A percentile compares a stretch with the other conserved stretches of the same genome.
Conservation (phyloP, 2,797 vertebrate species). For the Urosaurus nigricauda region DNA sequence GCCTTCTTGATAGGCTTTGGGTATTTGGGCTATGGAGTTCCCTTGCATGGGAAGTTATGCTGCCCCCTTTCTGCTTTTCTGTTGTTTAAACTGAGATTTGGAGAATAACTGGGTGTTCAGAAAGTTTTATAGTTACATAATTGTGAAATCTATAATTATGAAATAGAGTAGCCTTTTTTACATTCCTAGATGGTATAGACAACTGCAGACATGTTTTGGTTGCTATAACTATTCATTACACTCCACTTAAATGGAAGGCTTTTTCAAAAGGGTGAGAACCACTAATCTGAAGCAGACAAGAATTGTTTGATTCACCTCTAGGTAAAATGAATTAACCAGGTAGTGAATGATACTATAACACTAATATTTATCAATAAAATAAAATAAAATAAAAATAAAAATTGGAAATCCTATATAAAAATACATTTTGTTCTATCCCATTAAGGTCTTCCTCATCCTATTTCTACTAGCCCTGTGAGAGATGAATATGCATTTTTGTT, state of each 20-base stretch:
- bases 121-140: too few relatives aligned
- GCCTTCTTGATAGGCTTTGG: too few relatives aligned
- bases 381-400: too few relatives aligned
- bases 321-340: neutral
- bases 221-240: neutral
- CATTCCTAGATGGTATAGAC: neutral
- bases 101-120: too few relatives aligned
- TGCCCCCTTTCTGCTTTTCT: too few relatives aligned
- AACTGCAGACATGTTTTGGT: neutral
- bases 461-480: neutral
- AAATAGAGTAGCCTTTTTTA: neutral
- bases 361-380: neutral
- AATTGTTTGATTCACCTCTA: neutral
- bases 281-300: neutral
- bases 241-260: neutral
- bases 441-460: neutral
- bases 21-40: too few relatives aligned
- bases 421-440: neutral
- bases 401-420: neutral
- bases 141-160: neutral
- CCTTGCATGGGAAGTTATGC: too few relatives aligned
- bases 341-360: neutral
- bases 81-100: too few relatives aligned
- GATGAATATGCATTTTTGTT: neutral
- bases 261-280: neutral